Conservation (phyloP, 2,113 vertebrate genomes). For the Cryptomyrus ogoouensis region DNA sequence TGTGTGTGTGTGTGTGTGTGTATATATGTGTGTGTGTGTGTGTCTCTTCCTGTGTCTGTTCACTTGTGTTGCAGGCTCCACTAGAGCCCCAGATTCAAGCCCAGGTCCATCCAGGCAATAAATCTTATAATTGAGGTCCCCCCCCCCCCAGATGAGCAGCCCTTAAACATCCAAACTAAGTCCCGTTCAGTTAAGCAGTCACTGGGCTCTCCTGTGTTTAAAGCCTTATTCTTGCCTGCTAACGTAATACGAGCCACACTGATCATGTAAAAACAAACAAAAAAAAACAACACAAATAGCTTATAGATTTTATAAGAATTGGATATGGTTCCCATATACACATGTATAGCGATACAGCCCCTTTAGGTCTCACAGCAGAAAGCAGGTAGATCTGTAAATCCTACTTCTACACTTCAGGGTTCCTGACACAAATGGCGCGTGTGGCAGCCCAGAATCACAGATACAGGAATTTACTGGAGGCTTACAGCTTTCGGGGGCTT, state of each 20-base stretch:
- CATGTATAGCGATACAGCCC: background rate
- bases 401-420: background rate
- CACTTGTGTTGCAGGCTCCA: background rate
- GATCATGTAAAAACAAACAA: background rate
- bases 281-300: background rate
- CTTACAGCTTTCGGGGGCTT: background rate
- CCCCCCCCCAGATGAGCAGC: background rate
- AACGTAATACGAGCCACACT: background rate
- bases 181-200: background rate
- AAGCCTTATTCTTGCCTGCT: background rate
- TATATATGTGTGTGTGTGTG: slow-evolving; percentile 21
- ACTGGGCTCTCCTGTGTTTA: background rate
- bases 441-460: background rate
- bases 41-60: slow-evolving; percentile 19
- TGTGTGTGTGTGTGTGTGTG: slow-evolving; percentile 22
- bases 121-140: background rate
- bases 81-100: background rate
- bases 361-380: background rate
- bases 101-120: background rate
- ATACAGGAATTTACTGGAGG: background rate
- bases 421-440: background rate
- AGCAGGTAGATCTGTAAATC: background rate
- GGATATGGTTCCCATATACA: background rate
- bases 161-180: background rate
- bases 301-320: background rate